These are phyloP conservation scores for Nymphalis io DNA, from an alignment of 1,140 invertebrate species.

Conservation along the genomic window DNA sequence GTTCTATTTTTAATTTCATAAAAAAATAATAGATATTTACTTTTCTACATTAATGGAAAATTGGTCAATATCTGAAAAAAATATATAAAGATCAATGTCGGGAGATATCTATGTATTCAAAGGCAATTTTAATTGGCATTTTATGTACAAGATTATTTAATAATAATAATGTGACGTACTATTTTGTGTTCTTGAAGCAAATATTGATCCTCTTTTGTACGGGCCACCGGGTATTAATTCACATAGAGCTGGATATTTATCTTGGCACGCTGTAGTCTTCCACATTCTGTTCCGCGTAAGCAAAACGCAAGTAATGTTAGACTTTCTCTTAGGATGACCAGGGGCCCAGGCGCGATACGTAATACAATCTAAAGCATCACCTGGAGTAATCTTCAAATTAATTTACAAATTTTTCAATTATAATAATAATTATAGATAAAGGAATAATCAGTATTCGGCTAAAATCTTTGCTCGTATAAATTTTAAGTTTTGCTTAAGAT, in stretches of 20 bases:
- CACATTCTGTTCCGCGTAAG: conserved; percentile 81
- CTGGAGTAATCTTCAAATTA: conserved; percentile 47
- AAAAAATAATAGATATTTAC: no score
- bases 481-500: no score
- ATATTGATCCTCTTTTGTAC: conserved; percentile 59
- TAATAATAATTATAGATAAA: no score
- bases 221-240: conserved; percentile 81
- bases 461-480: no score
- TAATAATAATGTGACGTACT: conserved; percentile 26
- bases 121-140: background rate
- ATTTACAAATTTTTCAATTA: conserved; percentile 4
- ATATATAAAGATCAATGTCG: no score
- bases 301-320: conserved; percentile 79
- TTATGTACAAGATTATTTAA: background rate
- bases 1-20: no score
- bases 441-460: no score
- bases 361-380: conserved; percentile 81
- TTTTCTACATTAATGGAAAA: no score
- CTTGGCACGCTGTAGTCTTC: conserved; percentile 80
- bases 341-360: conserved; percentile 84
- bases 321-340: conserved; percentile 80
- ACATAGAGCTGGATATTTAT: conserved; percentile 81
- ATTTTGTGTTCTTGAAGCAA: conserved; percentile 35
- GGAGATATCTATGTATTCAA: no score
- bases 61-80: no score